A percentile compares a stretch with the other conserved stretches of the same genome.
These are phyloP conservation scores for Tyria jacobaeae DNA, from an alignment of 2,888 invertebrate genomes.

Conservation along the genomic window DNA sequence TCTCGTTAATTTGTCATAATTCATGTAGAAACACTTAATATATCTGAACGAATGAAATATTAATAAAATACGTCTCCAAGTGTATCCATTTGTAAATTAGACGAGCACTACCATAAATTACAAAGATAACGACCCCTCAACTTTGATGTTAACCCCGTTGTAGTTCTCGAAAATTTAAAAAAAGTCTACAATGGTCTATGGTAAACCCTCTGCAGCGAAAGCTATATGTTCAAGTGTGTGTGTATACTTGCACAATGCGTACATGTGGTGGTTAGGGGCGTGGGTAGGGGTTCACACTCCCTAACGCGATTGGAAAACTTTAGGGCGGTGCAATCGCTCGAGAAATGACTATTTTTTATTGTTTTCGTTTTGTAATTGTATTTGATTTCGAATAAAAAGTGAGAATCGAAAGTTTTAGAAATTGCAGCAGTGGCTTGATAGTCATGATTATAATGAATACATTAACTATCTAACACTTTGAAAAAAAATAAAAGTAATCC, in stretches of 20 bases:
- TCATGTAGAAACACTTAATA: too few species aligned
- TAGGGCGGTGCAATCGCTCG: slow-evolving; percentile 68
- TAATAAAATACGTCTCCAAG: neutral
- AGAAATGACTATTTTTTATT: slow-evolving; percentile 44
- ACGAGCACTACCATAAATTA: slow-evolving; percentile 16
- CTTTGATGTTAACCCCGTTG: slow-evolving; percentile 22
- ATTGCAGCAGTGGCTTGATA: too few species aligned
- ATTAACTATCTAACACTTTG: too few species aligned
- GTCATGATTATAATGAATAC: too few species aligned
- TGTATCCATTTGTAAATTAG: neutral
- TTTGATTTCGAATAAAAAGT: slow-evolving; percentile 21
- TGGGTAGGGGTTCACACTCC: slow-evolving; percentile 60
- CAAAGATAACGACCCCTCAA: slow-evolving; percentile 16
- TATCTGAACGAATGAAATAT: neutral
- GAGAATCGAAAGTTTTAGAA: neutral
- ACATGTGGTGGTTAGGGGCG: slow-evolving; percentile 59
- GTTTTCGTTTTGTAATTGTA: slow-evolving; percentile 26
- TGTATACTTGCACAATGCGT: slow-evolving; percentile 63
- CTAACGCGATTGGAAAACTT: slow-evolving; percentile 70
- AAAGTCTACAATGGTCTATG: slow-evolving; percentile 20
- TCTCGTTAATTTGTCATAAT: too few species aligned
- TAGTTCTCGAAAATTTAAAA: slow-evolving; percentile 31
- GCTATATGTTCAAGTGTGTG: slow-evolving; percentile 50
- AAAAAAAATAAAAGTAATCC: too few species aligned
- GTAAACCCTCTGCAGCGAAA: slow-evolving; percentile 53